Conservation (phyloP, 1,140 invertebrate species). For the Lerema accius region DNA sequence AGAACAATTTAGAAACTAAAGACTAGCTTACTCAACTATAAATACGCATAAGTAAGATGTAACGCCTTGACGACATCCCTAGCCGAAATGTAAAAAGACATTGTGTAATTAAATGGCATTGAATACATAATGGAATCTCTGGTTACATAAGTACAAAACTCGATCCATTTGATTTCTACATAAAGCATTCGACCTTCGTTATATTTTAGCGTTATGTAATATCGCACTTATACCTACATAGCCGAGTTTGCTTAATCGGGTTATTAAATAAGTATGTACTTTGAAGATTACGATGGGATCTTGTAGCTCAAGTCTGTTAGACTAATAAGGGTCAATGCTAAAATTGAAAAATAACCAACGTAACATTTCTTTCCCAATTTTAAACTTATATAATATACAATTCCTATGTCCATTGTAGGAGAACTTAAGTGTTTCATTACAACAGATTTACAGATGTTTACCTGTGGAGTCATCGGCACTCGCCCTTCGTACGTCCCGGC, state of each 20-base stretch:
- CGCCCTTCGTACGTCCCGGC: slow-evolving; percentile 14
- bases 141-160: neutral
- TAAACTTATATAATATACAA: no score
- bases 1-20: neutral
- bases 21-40: neutral
- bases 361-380: no score
- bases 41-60: neutral
- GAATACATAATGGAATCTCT: neutral
- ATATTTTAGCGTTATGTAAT: neutral
- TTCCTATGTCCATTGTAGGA: neutral
- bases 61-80: neutral
- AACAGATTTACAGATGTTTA: slow-evolving; percentile 5
- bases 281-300: no score
- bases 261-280: neutral
- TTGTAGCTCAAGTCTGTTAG: no score
- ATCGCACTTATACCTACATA: neutral
- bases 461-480: slow-evolving; percentile 33
- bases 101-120: neutral
- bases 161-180: neutral
- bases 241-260: neutral
- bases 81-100: neutral
- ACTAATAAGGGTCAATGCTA: no score
- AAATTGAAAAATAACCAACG: no score
- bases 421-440: neutral
- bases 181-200: neutral